phyloP scores from a whole-genome alignment of 2,797 vertebrate species.

The Glyptemys insculpta region DNA sequence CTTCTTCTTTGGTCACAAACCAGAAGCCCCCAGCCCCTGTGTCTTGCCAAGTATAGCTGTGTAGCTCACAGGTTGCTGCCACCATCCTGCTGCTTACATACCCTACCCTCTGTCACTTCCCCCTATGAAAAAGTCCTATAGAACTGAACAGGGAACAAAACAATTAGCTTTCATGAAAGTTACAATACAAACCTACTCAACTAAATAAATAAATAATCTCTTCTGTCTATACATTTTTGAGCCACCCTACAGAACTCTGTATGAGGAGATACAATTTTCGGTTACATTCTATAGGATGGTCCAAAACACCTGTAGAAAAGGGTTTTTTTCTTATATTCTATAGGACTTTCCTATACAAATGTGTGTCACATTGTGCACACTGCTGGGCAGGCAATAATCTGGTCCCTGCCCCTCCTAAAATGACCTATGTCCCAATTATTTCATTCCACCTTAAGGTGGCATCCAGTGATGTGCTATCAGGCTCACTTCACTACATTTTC shows the following conservation, averaged over 20 bases:
- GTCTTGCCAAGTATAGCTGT: neutral
- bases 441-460: neutral
- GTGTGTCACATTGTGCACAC: rapidly evolving
- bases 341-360: neutral
- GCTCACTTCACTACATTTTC: neutral
- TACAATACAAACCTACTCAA: neutral
- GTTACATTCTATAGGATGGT: neutral
- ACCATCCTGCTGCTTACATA: neutral
- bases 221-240: neutral
- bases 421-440: neutral
- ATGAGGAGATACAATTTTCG: neutral
- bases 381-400: neutral
- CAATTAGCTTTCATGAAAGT: neutral
- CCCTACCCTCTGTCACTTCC: rapidly evolving
- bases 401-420: neutral
- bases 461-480: neutral
- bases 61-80: neutral
- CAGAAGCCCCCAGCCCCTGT: neutral
- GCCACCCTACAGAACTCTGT: neutral
- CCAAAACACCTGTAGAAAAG: neutral
- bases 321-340: neutral
- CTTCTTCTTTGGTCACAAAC: neutral
- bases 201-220: neutral
- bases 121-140: neutral
- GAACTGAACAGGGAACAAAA: neutral